phyloP scores from a whole-genome alignment of 2,888 invertebrate genomes.

The Eurytoma californica region DNA sequence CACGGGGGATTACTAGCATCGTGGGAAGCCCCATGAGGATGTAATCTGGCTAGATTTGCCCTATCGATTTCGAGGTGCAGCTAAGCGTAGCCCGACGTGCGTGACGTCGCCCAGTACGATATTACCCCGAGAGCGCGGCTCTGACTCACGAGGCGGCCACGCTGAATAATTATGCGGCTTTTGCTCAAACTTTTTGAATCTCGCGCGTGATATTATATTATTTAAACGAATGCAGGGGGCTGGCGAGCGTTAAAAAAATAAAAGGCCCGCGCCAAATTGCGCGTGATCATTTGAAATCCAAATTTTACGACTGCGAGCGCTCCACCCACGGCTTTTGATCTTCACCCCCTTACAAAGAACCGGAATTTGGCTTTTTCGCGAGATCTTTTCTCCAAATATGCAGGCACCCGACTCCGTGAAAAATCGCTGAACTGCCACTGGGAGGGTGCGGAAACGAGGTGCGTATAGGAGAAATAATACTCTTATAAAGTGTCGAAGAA shows the following conservation, averaged over 20 bases:
- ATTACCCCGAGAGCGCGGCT: conserved; percentile 55
- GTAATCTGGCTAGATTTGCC: conserved; percentile 73
- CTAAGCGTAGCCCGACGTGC: conserved; percentile 54
- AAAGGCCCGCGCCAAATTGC: conserved; percentile 14
- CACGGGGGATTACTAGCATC: conserved; percentile 69
- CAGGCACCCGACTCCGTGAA: not conserved
- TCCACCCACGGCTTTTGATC: conserved; percentile 56
- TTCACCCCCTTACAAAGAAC: conserved; percentile 50
- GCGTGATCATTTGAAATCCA: conserved; percentile 19
- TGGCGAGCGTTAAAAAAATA: conserved; percentile 45
- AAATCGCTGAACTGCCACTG: conserved; percentile 5
- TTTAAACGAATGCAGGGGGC: conserved; percentile 60
- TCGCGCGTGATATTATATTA: not conserved
- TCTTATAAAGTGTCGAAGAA: conserved; percentile 19
- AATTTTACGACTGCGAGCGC: conserved; percentile 57
- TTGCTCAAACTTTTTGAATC: conserved; percentile 21
- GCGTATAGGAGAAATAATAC: conserved; percentile 1
- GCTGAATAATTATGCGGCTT: conserved; percentile 28
- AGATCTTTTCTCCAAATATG: not conserved
- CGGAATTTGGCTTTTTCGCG: conserved; percentile 32
- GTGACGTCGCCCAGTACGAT: conserved; percentile 54
- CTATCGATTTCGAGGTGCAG: conserved; percentile 74
- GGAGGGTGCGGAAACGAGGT: not conserved
- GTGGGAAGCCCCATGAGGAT: conserved; percentile 73
- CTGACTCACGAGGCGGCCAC: conserved; percentile 33